Evolutionary conservation across 2,888 invertebrate species (phyloP).

Genomic region (Aporophyla lueneburgensis): DNA sequence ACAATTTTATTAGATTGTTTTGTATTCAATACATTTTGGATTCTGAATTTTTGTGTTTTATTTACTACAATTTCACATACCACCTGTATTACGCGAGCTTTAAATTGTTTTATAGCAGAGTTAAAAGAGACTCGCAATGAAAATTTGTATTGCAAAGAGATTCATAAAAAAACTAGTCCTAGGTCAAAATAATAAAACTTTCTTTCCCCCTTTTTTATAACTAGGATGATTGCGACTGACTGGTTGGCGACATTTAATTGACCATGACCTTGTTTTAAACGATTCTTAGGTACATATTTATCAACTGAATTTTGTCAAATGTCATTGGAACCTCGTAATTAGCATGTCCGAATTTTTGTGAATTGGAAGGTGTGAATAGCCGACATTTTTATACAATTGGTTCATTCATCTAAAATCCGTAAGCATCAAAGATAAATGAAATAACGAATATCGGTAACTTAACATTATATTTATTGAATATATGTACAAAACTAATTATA

Average conservation of each 20-base stretch:
- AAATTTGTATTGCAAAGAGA: too few relatives aligned
- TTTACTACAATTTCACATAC: constrained; percentile 39
- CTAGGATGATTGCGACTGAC: too few relatives aligned
- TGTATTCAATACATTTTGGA: constrained; percentile 90
- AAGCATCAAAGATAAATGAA: constrained; percentile 6
- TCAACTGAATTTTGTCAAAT: too few relatives aligned
- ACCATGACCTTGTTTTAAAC: too few relatives aligned
- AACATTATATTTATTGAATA: constrained; percentile 33
- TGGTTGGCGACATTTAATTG: too few relatives aligned
- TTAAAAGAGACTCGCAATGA: too few relatives aligned
- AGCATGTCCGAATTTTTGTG: background rate
- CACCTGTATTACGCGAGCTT: background rate
- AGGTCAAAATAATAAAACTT: too few relatives aligned
- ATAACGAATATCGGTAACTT: constrained; percentile 17
- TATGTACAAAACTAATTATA: constrained; percentile 29
- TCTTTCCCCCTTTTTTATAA: too few relatives aligned
- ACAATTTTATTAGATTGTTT: constrained; percentile 89
- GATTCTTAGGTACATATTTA: too few relatives aligned
- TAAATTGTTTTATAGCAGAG: too few relatives aligned
- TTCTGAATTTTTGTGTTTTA: constrained; percentile 78
- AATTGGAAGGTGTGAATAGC: background rate
- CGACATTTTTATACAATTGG: background rate
- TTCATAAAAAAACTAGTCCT: too few relatives aligned
- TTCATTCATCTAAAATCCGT: background rate
- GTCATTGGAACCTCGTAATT: too few relatives aligned